Base-by-base conservation (phyloP, 2,888 invertebrate genomes). In the Drosophila ezoana region DNA sequence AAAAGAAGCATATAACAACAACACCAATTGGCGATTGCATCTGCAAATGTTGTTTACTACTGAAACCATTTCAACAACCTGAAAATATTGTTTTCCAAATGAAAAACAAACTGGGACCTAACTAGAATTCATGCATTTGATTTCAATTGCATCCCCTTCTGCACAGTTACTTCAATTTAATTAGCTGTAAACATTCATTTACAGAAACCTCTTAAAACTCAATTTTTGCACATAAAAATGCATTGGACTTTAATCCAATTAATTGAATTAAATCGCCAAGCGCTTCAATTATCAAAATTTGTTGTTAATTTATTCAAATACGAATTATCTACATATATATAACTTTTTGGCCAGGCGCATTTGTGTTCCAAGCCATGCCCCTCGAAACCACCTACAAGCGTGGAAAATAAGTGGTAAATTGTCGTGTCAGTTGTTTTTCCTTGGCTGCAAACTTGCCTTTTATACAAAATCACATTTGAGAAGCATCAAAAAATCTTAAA, bases 1-100 rank as follows among this genome's bases (percentile, higher is more conserved):
- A 16, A 61, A 52, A 65, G 65, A 61, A 80, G 70, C 77, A 70
- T 79, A 66, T 69, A 65, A 57, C 44, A 37, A 37, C 33, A 67
- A 56, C 35, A 47, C 47, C 45, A 47, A 41, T 49, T 41, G 18
- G 14, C 43, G 2, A 57, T 59, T 75, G 69, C 68, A 75, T 20
- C 43, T 52, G 43, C 44, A 47, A 64, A 49, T 41, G 33, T 38
- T n/a, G 44, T 52, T 52, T 56, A 59, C 44, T 58, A 32, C 20
- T 33, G 44, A 44, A 35, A 45, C 23, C 23, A 45, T 49, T 38
- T 23, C 41, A 51, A 45, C 56, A 13, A 49, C 65, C 43, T 40
- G 11, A 47, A 20, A 18, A 33, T 32, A 16, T 40, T 45, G 43
- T 23, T 23, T 13, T 1, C 10, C 3, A 37, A 47, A 38, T 35